Evolutionary conservation across 1,140 invertebrate genomes (phyloP).

Genomic region (Mizuhopecten yessoensis): DNA sequence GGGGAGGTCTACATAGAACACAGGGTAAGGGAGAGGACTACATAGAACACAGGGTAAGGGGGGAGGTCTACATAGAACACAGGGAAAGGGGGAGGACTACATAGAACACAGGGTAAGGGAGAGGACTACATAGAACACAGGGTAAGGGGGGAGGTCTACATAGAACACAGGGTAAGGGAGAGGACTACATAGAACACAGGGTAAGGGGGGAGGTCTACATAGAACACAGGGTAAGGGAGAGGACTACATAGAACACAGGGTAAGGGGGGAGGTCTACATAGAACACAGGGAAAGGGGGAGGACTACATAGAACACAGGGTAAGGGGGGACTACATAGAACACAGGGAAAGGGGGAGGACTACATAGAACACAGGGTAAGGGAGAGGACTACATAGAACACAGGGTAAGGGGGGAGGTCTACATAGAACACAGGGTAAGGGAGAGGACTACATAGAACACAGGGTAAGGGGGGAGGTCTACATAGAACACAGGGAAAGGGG

Average conservation of each 20-base stretch:
- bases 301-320: not conserved
- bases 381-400: not conserved
- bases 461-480: constrained; percentile 72
- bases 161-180: constrained; percentile 65
- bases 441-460: constrained; percentile 73
- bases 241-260: not conserved
- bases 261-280: too few relatives aligned
- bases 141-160: too few relatives aligned
- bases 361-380: constrained; percentile 73
- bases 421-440: not conserved
- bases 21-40: not conserved
- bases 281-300: not conserved
- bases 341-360: constrained; percentile 63
- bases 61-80: not conserved
- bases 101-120: too few relatives aligned
- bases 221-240: not conserved
- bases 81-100: not conserved
- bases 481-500: constrained; percentile 71
- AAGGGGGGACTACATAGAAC: not conserved
- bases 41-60: not conserved
- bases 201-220: too few relatives aligned
- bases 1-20: not conserved
- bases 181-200: too few relatives aligned
- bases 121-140: too few relatives aligned
- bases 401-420: not conserved